Evolutionary conservation across 2,888 invertebrate genomes (phyloP).

Genomic region (Cacoxenus indagator): DNA sequence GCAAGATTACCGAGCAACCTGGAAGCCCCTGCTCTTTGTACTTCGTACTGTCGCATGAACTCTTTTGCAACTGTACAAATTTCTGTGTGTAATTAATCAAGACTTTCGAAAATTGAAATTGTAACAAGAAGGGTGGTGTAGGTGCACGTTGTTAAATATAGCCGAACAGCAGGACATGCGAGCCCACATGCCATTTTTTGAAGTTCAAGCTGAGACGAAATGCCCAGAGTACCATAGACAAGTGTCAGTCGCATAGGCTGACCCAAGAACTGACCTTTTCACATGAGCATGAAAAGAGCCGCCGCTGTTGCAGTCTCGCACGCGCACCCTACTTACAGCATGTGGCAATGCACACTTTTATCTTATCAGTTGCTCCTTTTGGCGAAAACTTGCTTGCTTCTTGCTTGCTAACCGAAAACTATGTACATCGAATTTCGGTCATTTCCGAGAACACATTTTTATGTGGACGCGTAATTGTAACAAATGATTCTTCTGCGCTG

Average conservation of each 20-base stretch:
- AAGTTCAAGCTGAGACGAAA: conserved; percentile 1
- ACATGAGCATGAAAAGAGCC: background rate
- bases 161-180: conserved; percentile 12
- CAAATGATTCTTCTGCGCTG: conserved; percentile 12
- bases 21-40: background rate
- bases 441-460: conserved; percentile 1
- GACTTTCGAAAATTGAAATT: conserved; percentile 11
- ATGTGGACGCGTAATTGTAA: conserved; percentile 3
- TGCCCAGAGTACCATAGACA: background rate
- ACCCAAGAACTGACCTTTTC: conserved; percentile 1
- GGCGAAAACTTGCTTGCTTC: background rate
- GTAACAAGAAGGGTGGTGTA: background rate
- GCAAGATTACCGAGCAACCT: background rate
- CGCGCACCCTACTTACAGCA: conserved; percentile 4
- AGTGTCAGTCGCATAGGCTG: background rate
- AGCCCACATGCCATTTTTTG: background rate
- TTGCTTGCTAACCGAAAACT: background rate
- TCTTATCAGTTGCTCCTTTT: conserved; percentile 2
- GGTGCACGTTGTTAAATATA: background rate
- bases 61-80: background rate
- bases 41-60: background rate
- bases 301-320: background rate
- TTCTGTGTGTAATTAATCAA: conserved; percentile 12
- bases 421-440: background rate
- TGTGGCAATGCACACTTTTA: conserved; percentile 8